Evolutionary conservation across 2,888 invertebrate genomes (phyloP).

Genomic region (Meiosimyza decipiens): DNA sequence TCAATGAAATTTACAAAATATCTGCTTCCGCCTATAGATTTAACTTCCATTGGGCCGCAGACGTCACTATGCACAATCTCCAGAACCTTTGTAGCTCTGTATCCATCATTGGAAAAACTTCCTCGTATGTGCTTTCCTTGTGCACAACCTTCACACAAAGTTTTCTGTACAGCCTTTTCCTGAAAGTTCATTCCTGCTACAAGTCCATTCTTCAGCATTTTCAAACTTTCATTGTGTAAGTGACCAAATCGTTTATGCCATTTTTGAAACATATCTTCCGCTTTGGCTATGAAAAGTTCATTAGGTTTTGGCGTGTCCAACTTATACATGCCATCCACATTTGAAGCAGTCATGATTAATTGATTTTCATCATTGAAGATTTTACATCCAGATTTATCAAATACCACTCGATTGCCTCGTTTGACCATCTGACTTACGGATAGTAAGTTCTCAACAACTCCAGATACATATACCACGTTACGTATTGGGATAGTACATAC

Average conservation of each 20-base stretch:
- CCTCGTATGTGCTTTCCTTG: background rate
- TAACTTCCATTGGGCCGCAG: background rate
- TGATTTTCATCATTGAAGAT: background rate
- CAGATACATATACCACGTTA: too few relatives aligned
- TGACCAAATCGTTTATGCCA: conserved; percentile 5
- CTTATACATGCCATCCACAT: conserved; percentile 9
- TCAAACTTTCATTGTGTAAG: background rate
- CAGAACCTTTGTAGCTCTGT: background rate
- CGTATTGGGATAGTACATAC: too few relatives aligned
- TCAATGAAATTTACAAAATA: background rate
- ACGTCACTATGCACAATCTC: conserved; percentile 11
- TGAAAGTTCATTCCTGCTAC: background rate
- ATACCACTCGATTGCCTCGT: too few relatives aligned
- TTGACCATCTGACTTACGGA: too few relatives aligned
- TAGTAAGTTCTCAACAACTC: too few relatives aligned
- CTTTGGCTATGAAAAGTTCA: conserved; percentile 6
- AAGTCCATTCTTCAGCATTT: background rate
- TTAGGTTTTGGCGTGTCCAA: background rate
- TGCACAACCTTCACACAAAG: background rate
- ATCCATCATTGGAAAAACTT: conserved; percentile 6
- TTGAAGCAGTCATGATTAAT: background rate
- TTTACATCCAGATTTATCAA: too few relatives aligned
- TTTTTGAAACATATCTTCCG: background rate
- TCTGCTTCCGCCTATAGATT: background rate
- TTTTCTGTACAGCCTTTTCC: background rate